phyloP scores from a whole-genome alignment of 1,140 invertebrate genomes.

The Octopus sinensis region DNA sequence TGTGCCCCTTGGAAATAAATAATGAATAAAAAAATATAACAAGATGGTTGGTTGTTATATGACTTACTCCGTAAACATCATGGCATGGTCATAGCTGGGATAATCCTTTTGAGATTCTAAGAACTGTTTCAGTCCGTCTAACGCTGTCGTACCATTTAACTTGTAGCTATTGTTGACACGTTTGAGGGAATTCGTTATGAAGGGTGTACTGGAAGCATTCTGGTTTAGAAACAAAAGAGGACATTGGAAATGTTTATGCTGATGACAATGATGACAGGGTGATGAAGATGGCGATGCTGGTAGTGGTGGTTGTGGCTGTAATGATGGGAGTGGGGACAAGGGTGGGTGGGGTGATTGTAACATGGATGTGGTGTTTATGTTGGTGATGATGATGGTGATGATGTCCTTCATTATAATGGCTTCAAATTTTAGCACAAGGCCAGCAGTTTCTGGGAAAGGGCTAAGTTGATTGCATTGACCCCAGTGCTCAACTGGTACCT shows the following conservation, averaged over 20 bases:
- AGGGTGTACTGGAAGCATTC: slow-evolving; percentile 26
- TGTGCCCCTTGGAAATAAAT: slow-evolving; percentile 17
- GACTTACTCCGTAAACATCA: slow-evolving; percentile 34
- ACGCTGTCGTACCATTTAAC: slow-evolving; percentile 26
- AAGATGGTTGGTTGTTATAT: no score
- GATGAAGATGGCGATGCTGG: no score
- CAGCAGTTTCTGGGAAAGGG: no score
- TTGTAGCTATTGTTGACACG: slow-evolving; percentile 20
- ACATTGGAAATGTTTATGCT: neutral
- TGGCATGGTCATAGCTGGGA: slow-evolving; percentile 28
- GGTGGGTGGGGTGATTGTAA: neutral
- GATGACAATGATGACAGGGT: neutral
- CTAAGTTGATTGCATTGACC: no score
- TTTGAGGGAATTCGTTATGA: slow-evolving; percentile 24
- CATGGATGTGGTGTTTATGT: neutral
- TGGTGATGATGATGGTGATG: neutral
- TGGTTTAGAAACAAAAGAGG: slow-evolving; percentile 12
- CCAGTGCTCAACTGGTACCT: no score
- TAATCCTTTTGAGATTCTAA: slow-evolving; percentile 22
- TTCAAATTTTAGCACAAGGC: no score
- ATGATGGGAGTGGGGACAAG: neutral
- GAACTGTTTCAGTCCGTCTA: slow-evolving; percentile 27
- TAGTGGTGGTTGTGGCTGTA: neutral
- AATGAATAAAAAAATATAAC: slow-evolving; percentile 9
- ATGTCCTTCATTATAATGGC: no score